A percentile compares a stretch with the other conserved stretches of the same genome.
These are phyloP conservation scores for Anolis apletophallus DNA, from an alignment of 2,797 vertebrate genomes.

Conservation along the genomic window DNA sequence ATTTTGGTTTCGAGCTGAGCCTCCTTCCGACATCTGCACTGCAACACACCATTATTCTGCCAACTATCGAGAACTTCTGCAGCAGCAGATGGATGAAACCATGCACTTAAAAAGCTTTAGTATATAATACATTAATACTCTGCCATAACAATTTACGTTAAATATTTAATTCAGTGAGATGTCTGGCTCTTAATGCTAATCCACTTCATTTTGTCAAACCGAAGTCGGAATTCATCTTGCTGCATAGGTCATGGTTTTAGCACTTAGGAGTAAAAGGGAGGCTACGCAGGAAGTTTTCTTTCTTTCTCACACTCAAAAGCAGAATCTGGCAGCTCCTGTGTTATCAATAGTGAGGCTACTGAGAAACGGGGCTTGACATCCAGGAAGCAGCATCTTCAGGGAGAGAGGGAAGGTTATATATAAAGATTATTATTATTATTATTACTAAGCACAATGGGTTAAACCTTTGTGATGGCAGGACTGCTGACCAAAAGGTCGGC, in stretches of 20 bases:
- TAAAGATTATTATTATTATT: no score
- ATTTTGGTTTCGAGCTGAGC: not conserved
- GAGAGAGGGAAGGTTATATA: no score
- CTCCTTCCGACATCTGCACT: conserved; percentile 3
- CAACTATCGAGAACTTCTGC: not conserved
- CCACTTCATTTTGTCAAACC: conserved; percentile 6
- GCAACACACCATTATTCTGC: not conserved
- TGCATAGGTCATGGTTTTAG: conserved; percentile 27
- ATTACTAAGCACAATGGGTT: no score
- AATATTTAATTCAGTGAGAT: conserved; percentile 31
- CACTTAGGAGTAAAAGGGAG: conserved; percentile 14
- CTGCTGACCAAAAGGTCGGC: no score
- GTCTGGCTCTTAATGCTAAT: conserved; percentile 6
- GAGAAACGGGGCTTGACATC: not conserved
- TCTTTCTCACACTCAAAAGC: not conserved
- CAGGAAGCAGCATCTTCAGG: not conserved
- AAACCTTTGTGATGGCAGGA: no score
- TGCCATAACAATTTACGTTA: not conserved
- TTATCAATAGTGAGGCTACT: conserved; percentile 11
- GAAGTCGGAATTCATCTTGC: not conserved
- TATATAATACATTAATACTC: not conserved
- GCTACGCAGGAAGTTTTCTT: not conserved
- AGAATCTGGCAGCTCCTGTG: not conserved
- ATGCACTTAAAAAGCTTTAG: not conserved
- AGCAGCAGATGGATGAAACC: conserved; percentile 14